Percentiles rank a stretch among this genome's conserved stretches.
phyloP scores from a whole-genome alignment of 2,113 vertebrate genomes.

The Semicossyphus pulcher region DNA sequence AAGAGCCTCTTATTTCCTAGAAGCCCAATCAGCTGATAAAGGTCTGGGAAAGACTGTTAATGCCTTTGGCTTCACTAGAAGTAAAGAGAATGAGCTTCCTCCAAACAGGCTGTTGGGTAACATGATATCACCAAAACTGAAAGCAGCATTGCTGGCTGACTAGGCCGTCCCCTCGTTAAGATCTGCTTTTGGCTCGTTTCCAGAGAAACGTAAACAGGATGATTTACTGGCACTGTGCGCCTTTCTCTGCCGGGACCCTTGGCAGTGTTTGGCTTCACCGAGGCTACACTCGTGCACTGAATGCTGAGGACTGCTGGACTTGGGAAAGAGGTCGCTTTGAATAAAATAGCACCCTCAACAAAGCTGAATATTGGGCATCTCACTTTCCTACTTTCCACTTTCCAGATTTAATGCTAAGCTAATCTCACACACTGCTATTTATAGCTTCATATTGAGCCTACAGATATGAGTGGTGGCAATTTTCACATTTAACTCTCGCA shows the following conservation, averaged over 20 bases:
- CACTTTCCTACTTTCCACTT: no score
- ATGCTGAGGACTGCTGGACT: background rate
- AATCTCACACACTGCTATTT: no score
- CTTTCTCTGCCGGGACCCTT: background rate
- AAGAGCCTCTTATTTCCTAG: background rate
- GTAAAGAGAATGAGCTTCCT: background rate
- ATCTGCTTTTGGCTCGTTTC: background rate
- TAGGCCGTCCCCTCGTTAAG: background rate
- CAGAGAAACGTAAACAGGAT: background rate
- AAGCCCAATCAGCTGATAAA: background rate
- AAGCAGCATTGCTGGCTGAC: background rate
- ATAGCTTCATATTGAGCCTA: no score
- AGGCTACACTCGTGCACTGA: background rate
- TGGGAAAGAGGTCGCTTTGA: background rate
- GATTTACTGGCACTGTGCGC: conserved; percentile 1
- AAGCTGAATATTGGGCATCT: no score
- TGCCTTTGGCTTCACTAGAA: background rate
- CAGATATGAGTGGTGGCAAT: background rate
- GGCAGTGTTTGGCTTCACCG: background rate
- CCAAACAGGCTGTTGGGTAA: background rate
- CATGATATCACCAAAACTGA: background rate
- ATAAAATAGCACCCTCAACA: background rate
- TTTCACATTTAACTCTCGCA: background rate
- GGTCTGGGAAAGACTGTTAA: background rate
- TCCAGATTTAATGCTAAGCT: no score